Percentiles rank a stretch among this genome's conserved stretches.
These are phyloP conservation scores for Andrena minutula DNA, from an alignment of 2,888 invertebrate genomes.

Conservation along the genomic window DNA sequence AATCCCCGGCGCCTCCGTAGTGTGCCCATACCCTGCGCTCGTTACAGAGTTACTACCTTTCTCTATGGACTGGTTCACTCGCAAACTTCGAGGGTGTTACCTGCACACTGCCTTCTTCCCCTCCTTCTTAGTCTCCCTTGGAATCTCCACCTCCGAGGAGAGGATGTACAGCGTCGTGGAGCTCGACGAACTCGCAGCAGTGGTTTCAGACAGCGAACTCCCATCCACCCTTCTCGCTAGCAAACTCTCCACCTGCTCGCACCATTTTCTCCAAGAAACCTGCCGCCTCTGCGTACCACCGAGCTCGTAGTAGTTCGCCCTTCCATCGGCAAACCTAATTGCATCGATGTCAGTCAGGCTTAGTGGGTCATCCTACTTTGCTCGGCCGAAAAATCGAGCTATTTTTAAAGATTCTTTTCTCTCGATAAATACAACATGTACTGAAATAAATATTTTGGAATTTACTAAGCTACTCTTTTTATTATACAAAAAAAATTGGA, in stretches of 20 bases:
- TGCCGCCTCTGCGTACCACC: slow-evolving; percentile 87
- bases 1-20: slow-evolving; percentile 75
- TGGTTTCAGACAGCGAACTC: slow-evolving; percentile 86
- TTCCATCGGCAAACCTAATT: slow-evolving; percentile 78
- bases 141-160: slow-evolving; percentile 80
- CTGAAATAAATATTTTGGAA: no score
- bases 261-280: slow-evolving; percentile 88
- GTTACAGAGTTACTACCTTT: neutral
- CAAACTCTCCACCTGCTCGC: slow-evolving; percentile 85
- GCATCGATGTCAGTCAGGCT: neutral
- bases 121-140: slow-evolving; percentile 15
- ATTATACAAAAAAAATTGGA: no score
- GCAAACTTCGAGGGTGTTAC: slow-evolving; percentile 19
- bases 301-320: slow-evolving; percentile 89
- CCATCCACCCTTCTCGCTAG: slow-evolving; percentile 83
- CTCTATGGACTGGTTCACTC: neutral
- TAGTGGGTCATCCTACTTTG: neutral
- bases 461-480: no score
- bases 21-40: slow-evolving; percentile 73
- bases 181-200: slow-evolving; percentile 85
- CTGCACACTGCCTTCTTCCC: slow-evolving; percentile 55
- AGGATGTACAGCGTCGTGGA: slow-evolving; percentile 85
- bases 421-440: no score
- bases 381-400: no score
- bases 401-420: no score